phyloP scores from a whole-genome alignment of 2,113 vertebrate genomes.

The Uropsilus gracilis region DNA sequence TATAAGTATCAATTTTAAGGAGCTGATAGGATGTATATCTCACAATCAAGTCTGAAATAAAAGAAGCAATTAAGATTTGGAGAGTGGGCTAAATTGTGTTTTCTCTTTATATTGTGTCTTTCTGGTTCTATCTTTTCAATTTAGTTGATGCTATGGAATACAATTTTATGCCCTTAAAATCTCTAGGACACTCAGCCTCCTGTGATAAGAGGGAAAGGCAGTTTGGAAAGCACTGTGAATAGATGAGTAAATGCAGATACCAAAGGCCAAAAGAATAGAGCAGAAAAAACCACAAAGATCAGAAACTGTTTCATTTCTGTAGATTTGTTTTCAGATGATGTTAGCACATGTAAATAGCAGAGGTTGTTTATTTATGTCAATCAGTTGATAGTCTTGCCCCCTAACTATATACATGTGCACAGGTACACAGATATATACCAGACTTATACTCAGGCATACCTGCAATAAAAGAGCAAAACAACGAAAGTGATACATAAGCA shows the following conservation, averaged over 20 bases:
- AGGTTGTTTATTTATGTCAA: neutral
- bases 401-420: neutral
- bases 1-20: neutral
- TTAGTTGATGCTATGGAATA: neutral
- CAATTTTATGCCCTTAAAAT: neutral
- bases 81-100: neutral
- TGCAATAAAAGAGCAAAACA: constrained; percentile 24
- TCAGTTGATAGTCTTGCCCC: neutral
- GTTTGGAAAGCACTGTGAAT: neutral
- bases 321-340: neutral
- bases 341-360: neutral
- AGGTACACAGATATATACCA: neutral
- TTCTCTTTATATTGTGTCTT: neutral
- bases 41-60: neutral
- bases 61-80: neutral
- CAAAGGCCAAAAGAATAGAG: neutral
- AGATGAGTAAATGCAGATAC: neutral
- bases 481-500: constrained; percentile 29
- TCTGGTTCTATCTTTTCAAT: neutral
- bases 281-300: neutral
- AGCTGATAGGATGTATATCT: neutral
- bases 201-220: neutral
- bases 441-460: accelerated
- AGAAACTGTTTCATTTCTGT: neutral
- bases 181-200: neutral